phyloP scores from a whole-genome alignment of 2,888 invertebrate species.

The Gortyna flavago region DNA sequence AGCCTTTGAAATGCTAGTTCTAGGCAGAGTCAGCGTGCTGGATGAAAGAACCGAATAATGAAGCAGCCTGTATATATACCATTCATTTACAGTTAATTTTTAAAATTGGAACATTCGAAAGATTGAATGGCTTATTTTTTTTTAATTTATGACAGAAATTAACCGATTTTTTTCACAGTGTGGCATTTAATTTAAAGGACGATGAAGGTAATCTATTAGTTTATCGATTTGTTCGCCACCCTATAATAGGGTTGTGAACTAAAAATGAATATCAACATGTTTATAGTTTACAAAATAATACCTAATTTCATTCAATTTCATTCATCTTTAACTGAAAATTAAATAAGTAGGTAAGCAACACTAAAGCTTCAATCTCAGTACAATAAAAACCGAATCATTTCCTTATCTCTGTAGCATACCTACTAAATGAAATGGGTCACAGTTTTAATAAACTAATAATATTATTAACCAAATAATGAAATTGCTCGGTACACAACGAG shows the following conservation, averaged over 20 bases:
- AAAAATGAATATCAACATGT: neutral
- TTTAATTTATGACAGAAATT: neutral
- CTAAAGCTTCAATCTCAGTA: neutral
- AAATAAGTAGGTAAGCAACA: neutral
- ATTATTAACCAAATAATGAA: neutral
- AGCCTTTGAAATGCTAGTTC: conserved; percentile 48
- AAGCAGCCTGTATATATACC: conserved; percentile 23
- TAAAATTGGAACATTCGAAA: conserved; percentile 14
- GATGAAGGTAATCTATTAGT: rapidly evolving
- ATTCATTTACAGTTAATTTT: conserved; percentile 14
- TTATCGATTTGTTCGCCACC: neutral
- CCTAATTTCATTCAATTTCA: neutral
- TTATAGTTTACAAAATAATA: neutral
- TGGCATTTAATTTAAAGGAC: too few species aligned
- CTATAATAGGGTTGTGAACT: neutral
- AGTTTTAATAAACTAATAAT: conserved; percentile 14
- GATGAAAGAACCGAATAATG: conserved; percentile 47
- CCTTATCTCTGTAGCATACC: conserved; percentile 8
- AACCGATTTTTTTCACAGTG: neutral
- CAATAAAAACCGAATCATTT: neutral
- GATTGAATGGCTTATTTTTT: neutral
- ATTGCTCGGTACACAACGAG: neutral
- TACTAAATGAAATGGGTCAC: conserved; percentile 17
- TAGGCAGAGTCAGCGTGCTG: conserved; percentile 23
- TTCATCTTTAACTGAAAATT: neutral